A percentile compares a stretch with the other conserved stretches of the same genome.
Conservation (phyloP, 2,797 vertebrate species). For the Eulemur coronatus region DNA sequence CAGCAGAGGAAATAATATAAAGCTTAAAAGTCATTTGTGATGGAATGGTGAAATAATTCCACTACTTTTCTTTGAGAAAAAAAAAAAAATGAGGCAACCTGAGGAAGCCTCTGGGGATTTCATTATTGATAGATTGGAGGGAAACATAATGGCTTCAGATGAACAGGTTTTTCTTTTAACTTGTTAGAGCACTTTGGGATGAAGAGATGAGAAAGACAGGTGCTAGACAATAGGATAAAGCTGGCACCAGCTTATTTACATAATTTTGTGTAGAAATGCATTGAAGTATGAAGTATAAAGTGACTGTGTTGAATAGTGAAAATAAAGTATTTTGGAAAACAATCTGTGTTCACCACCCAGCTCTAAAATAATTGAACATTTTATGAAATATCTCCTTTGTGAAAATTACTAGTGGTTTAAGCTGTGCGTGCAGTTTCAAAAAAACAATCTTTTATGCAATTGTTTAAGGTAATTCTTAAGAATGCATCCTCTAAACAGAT, state of each 20-base stretch:
- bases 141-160: slow-evolving; percentile 66
- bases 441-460: slow-evolving; percentile 21
- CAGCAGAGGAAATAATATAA: slow-evolving; percentile 63
- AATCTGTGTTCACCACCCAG: slow-evolving; percentile 1
- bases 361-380: slow-evolving; percentile 50
- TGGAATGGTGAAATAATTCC: slow-evolving; percentile 71
- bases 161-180: slow-evolving; percentile 76
- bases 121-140: slow-evolving; percentile 64
- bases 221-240: slow-evolving; percentile 70
- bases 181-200: slow-evolving; percentile 65
- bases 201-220: slow-evolving; percentile 68
- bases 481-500: background rate
- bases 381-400: slow-evolving; percentile 65
- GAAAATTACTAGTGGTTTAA: slow-evolving; percentile 65
- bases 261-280: slow-evolving; percentile 75
- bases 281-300: slow-evolving; percentile 67
- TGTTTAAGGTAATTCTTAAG: slow-evolving; percentile 46
- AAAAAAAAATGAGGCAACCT: slow-evolving; percentile 1
- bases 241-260: slow-evolving; percentile 70
- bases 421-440: slow-evolving; percentile 33
- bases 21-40: slow-evolving; percentile 69
- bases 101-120: slow-evolving; percentile 58
- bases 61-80: slow-evolving; percentile 57
- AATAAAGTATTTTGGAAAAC: slow-evolving; percentile 67
- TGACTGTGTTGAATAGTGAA: slow-evolving; percentile 62